phyloP scores from a whole-genome alignment of 2,113 vertebrate genomes.

The Centropus unirufus region DNA sequence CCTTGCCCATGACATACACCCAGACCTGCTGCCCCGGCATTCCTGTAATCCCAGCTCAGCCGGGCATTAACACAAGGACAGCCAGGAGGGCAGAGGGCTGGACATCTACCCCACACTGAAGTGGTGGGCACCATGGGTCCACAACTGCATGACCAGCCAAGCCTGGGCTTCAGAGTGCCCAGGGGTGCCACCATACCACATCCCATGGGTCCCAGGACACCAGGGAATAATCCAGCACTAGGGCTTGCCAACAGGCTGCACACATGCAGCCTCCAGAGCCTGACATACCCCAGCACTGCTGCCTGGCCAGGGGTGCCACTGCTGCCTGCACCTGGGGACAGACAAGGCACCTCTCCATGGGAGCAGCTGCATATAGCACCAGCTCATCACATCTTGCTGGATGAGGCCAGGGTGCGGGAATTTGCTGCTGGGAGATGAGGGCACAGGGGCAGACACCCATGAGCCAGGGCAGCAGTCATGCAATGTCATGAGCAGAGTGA shows the following conservation, averaged over 20 bases:
- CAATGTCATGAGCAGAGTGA: not conserved
- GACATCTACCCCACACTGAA: not conserved
- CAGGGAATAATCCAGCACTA: not conserved
- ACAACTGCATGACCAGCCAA: fast-evolving
- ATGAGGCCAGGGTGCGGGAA: not conserved
- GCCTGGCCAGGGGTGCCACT: not conserved
- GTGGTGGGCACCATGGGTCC: fast-evolving
- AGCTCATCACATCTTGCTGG: fast-evolving
- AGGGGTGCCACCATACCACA: fast-evolving
- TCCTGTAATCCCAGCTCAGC: constrained; percentile 1
- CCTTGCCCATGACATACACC: not conserved
- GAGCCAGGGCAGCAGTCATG: not conserved
- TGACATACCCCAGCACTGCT: not conserved
- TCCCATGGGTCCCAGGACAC: fast-evolving
- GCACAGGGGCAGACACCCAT: not conserved
- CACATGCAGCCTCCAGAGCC: not conserved
- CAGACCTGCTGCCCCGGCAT: not conserved
- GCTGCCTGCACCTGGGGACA: not conserved
- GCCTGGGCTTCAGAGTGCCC: not conserved
- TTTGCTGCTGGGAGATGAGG: not conserved
- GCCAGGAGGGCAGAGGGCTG: not conserved
- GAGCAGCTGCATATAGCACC: not conserved
- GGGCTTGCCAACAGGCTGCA: not conserved
- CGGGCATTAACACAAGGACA: constrained; percentile 15
- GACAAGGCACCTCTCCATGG: not conserved